Evolutionary conservation across 23 tunicate genomes (phyloP).

Genomic region (Clavelina lepadiformis): DNA sequence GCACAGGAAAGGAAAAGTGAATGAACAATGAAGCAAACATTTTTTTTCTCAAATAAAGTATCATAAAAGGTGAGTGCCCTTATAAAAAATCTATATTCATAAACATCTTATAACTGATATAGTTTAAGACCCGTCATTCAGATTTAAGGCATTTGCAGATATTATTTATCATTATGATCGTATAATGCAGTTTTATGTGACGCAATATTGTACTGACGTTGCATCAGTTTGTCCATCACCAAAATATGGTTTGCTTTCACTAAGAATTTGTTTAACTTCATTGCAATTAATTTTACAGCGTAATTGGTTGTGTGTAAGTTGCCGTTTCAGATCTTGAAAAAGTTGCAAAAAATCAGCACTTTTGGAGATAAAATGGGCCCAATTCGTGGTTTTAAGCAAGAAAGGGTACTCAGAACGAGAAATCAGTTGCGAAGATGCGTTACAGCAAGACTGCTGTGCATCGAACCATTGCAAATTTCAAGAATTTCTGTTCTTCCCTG

Average conservation of each 20-base stretch:
- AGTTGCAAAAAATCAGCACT: no score
- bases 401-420: constrained; percentile 10
- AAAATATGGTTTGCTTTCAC: constrained; percentile 6
- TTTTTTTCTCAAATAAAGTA: no score
- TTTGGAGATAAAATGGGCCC: constrained; percentile 1
- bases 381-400: constrained; percentile 10
- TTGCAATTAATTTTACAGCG: constrained; percentile 8
- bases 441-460: neutral
- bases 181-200: neutral
- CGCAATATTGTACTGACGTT: neutral
- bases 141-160: constrained; percentile 10
- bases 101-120: no score
- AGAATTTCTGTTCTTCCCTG: no score
- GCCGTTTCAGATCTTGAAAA: constrained; percentile 6
- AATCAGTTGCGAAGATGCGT: no score
- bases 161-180: neutral
- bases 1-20: no score
- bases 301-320: constrained; percentile 4
- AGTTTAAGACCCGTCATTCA: constrained; percentile 8
- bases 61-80: no score
- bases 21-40: no score
- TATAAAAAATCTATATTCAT: no score
- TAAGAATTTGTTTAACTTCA: constrained; percentile 1
- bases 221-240: neutral
- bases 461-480: neutral